Conservation (phyloP, 2,888 invertebrate genomes). For the Rhopalosiphum nymphaeae region DNA sequence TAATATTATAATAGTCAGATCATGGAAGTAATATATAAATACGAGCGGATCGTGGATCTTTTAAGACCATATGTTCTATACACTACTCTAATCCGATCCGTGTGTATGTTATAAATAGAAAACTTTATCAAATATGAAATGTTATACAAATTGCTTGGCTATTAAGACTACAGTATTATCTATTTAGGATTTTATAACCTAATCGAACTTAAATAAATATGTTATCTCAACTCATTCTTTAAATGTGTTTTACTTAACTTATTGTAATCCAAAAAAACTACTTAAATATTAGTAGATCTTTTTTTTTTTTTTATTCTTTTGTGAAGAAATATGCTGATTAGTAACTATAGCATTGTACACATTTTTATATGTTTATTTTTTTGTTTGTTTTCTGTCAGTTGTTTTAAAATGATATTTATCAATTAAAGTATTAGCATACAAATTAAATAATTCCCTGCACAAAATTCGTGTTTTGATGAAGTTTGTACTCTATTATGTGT, state of each 20-base stretch:
- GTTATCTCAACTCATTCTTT: not conserved
- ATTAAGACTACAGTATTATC: not conserved
- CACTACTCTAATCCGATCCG: not conserved
- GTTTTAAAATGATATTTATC: not conserved
- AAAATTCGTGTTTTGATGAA: not conserved
- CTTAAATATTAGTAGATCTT: not conserved
- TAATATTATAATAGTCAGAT: not conserved
- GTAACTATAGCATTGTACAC: not conserved
- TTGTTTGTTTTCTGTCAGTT: not conserved
- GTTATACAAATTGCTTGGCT: no score
- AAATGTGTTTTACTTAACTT: not conserved
- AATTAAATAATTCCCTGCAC: not conserved
- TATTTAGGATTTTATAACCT: not conserved
- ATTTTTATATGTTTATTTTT: not conserved
- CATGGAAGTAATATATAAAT: not conserved
- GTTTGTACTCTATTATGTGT: not conserved
- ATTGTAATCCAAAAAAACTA: not conserved
- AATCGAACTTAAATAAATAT: not conserved
- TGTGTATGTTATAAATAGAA: not conserved
- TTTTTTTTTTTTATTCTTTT: not conserved
- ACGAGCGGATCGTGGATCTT: not conserved
- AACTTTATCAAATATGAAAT: not conserved
- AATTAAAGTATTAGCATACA: not conserved
- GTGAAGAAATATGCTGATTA: not conserved
- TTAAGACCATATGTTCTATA: not conserved